phyloP scores from a whole-genome alignment of 64 coral and sea anemone species.

The Acropora yongei region DNA sequence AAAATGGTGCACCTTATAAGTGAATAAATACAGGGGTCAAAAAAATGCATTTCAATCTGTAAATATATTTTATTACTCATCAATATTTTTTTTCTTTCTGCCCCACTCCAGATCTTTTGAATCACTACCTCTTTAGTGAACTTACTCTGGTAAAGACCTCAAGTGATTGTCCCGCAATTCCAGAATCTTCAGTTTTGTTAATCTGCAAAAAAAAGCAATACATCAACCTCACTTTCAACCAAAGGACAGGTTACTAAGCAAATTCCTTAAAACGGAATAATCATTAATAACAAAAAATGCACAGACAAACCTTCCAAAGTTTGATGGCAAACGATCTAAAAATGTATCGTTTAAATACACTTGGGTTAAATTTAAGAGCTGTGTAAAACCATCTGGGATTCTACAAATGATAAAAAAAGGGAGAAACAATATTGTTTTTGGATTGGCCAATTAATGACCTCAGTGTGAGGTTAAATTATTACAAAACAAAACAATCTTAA shows the following conservation, averaged over 20 bases:
- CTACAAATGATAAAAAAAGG: constrained; percentile 31
- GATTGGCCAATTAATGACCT: too few relatives aligned
- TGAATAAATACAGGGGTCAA: background rate
- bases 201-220: constrained; percentile 41
- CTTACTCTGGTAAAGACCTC: constrained; percentile 87
- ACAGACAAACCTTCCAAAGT: constrained; percentile 83
- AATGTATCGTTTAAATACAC: constrained; percentile 96
- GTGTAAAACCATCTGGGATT: constrained; percentile 84
- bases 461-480: too few relatives aligned
- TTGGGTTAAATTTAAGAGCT: constrained; percentile 84
- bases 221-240: background rate
- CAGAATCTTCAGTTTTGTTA: constrained; percentile 80
- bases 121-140: background rate
- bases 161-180: constrained; percentile 92
- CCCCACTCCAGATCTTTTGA: too few relatives aligned
- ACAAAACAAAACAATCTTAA: too few relatives aligned
- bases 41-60: too few relatives aligned
- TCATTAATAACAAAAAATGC: background rate
- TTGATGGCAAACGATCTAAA: constrained; percentile 86
- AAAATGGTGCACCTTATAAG: constrained; percentile 13
- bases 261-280: background rate
- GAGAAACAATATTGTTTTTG: background rate
- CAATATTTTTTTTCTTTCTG: too few relatives aligned
- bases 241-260: background rate
- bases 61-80: too few relatives aligned